Conservation (phyloP, 2,113 vertebrate species). For the Ibidorhyncha struthersii region DNA sequence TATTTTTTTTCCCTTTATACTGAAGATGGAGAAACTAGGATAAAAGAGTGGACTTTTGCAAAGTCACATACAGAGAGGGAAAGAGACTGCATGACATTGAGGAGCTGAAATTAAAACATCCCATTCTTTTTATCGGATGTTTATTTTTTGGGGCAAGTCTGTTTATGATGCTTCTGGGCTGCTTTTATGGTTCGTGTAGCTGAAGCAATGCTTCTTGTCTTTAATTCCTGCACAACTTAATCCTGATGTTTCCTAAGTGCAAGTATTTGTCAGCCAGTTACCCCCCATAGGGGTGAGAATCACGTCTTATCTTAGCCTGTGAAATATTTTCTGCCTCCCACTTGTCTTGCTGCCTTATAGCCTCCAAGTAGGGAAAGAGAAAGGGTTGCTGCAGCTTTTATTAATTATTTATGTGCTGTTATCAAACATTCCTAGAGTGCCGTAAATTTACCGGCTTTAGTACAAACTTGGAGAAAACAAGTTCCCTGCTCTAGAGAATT, state of each 20-base stretch:
- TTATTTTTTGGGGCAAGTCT: neutral
- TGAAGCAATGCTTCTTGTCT: neutral
- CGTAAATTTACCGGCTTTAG: constrained; percentile 43
- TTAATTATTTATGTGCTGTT: constrained; percentile 64
- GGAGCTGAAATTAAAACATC: neutral
- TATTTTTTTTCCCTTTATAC: neutral
- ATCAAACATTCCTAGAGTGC: constrained; percentile 60
- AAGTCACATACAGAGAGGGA: neutral
- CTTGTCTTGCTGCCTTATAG: constrained; percentile 15
- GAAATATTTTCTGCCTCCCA: constrained; percentile 40
- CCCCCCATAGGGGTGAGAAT: constrained; percentile 15
- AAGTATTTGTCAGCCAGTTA: constrained; percentile 24
- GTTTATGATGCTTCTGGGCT: constrained; percentile 22
- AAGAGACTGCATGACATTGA: neutral
- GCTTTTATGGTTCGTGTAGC: neutral
- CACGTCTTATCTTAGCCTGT: neutral
- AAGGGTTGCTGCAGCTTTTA: constrained; percentile 49
- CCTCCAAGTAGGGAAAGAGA: constrained; percentile 21
- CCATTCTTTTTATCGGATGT: neutral
- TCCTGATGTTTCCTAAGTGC: constrained; percentile 5
- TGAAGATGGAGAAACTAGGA: neutral
- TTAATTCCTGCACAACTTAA: constrained; percentile 19
- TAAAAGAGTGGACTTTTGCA: neutral
- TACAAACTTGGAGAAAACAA: constrained; percentile 46
- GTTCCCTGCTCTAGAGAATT: constrained; percentile 19